Conservation (phyloP, 2,797 vertebrate species). For the Acridotheres tristis region DNA sequence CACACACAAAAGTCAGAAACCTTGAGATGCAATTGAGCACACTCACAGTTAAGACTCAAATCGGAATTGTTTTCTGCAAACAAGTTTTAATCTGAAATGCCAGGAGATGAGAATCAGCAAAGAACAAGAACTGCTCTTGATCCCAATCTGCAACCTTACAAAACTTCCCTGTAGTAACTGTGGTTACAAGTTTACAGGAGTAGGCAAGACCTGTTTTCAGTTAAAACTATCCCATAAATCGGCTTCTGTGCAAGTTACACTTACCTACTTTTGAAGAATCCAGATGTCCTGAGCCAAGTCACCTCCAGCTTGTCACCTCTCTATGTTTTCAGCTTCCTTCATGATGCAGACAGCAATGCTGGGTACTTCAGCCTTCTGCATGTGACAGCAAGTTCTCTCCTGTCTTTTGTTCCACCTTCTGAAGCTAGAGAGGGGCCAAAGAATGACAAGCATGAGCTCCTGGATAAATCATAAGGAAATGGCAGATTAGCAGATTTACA, state of each 20-base stretch:
- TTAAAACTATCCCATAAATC: neutral
- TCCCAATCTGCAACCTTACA: neutral
- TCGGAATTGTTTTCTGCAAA: neutral
- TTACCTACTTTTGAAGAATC: neutral
- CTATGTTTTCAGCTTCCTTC: neutral
- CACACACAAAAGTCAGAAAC: neutral
- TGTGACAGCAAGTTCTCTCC: neutral
- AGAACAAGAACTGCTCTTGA: neutral
- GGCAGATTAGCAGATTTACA: neutral
- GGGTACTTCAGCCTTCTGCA: neutral
- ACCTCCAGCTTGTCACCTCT: neutral
- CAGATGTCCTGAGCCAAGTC: neutral
- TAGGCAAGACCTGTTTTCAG: constrained; percentile 2
- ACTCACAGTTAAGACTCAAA: accelerated
- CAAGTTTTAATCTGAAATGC: neutral
- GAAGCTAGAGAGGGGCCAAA: neutral
- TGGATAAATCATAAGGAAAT: neutral
- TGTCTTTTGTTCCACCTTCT: neutral
- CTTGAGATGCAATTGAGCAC: neutral
- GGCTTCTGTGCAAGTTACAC: neutral
- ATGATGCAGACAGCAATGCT: neutral
- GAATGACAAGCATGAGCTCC: neutral
- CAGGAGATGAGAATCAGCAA: neutral
- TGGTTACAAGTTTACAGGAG: neutral
- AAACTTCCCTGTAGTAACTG: neutral